Evolutionary conservation across 2,113 vertebrate genomes (phyloP).

Genomic region (Thamnaconus septentrionalis): DNA sequence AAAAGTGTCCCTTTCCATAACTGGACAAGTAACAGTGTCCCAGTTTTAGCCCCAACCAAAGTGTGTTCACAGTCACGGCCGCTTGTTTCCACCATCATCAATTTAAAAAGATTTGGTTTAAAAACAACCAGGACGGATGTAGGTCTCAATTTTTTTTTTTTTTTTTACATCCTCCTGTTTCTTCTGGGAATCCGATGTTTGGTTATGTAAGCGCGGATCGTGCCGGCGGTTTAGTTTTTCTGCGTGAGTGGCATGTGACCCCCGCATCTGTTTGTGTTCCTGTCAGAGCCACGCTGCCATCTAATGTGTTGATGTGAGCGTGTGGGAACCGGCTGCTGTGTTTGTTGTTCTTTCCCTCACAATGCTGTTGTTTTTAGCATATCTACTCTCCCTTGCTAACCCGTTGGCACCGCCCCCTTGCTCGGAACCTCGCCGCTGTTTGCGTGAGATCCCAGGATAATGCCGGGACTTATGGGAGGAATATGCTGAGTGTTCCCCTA

Average conservation of each 20-base stretch:
- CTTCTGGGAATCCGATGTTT: slow-evolving; percentile 10
- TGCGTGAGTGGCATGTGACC: slow-evolving; percentile 32
- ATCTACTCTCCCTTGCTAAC: slow-evolving; percentile 63
- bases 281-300: slow-evolving; percentile 39
- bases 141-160: not conserved
- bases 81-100: not conserved
- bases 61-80: too few relatives aligned
- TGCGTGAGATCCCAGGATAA: slow-evolving; percentile 50
- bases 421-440: slow-evolving; percentile 35
- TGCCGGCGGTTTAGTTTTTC: slow-evolving; percentile 14
- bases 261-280: slow-evolving; percentile 40
- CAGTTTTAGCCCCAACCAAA: not conserved
- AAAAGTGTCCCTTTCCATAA: too few relatives aligned
- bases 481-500: not conserved
- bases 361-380: slow-evolving; percentile 69
- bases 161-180: slow-evolving; percentile 15
- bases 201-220: not conserved
- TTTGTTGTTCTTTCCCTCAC: slow-evolving; percentile 72
- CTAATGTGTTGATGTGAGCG: slow-evolving; percentile 53
- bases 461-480: slow-evolving; percentile 1
- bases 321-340: slow-evolving; percentile 70
- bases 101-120: slow-evolving; percentile 11
- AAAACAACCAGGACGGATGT: slow-evolving; percentile 8
- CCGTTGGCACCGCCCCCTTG: slow-evolving; percentile 32
- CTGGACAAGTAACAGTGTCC: too few relatives aligned